Conservation (phyloP, 2,797 vertebrate species). For the Sus cebifrons region DNA sequence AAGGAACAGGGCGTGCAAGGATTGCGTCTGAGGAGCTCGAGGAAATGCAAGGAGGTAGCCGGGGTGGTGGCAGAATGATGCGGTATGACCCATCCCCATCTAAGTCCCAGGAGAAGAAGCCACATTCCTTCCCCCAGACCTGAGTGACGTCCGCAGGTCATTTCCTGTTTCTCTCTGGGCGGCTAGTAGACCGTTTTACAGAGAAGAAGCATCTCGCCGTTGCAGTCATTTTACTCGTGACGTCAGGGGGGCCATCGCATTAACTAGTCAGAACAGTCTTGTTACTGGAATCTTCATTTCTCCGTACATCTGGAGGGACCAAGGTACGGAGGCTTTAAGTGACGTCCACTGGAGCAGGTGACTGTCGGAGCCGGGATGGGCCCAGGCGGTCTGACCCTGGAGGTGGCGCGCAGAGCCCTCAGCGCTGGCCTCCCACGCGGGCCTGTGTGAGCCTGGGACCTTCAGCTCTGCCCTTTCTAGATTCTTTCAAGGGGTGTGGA, state of each 20-base stretch:
- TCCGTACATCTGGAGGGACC: background rate
- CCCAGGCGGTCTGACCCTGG: background rate
- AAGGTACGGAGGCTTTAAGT: background rate
- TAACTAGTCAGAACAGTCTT: background rate
- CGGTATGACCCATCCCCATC: background rate
- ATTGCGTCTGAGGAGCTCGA: background rate
- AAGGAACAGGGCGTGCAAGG: background rate
- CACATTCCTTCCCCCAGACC: background rate
- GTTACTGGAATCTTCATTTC: background rate
- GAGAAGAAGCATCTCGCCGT: background rate
- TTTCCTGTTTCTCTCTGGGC: background rate
- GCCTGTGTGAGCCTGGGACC: background rate
- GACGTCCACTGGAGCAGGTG: background rate
- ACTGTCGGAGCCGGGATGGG: too few species aligned
- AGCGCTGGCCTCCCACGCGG: background rate
- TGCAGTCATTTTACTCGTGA: background rate
- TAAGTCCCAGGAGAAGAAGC: background rate
- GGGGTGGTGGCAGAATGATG: background rate
- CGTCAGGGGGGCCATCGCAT: background rate
- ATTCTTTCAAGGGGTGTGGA: background rate
- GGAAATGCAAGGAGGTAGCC: background rate
- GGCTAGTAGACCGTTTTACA: background rate
- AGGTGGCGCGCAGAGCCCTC: fast-evolving
- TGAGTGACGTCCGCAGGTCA: background rate
- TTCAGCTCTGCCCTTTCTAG: too few species aligned